Evolutionary conservation across 2,888 invertebrate genomes (phyloP).

Genomic region (Ernsta delagoae): DNA sequence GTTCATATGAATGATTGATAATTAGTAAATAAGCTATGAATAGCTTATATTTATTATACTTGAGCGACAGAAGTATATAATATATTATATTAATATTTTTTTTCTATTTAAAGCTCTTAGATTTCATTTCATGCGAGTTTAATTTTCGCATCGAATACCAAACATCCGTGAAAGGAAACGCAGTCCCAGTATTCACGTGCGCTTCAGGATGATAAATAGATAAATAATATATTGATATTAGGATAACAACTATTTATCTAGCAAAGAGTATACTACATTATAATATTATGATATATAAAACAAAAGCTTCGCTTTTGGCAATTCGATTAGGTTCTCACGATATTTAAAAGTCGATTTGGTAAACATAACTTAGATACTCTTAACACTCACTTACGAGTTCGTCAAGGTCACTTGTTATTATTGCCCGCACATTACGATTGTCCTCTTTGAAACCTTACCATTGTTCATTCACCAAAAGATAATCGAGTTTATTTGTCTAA

Average conservation of each 20-base stretch:
- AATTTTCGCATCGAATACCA: slow-evolving; percentile 73
- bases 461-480: slow-evolving; percentile 19
- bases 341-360: slow-evolving; percentile 50
- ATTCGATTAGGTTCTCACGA: slow-evolving; percentile 57
- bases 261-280: slow-evolving; percentile 70
- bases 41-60: slow-evolving; percentile 74
- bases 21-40: slow-evolving; percentile 75
- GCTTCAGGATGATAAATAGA: slow-evolving; percentile 51
- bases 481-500: slow-evolving; percentile 5
- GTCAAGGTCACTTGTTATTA: slow-evolving; percentile 75
- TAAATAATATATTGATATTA: slow-evolving; percentile 52
- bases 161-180: slow-evolving; percentile 49
- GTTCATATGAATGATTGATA: slow-evolving; percentile 68
- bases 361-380: slow-evolving; percentile 50
- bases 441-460: slow-evolving; percentile 14
- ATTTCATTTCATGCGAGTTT: slow-evolving; percentile 77
- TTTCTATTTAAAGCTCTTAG: slow-evolving; percentile 85
- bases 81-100: slow-evolving; percentile 74
- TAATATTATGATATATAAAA: slow-evolving; percentile 57
- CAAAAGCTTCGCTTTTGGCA: slow-evolving; percentile 80
- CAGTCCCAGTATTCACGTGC: slow-evolving; percentile 46
- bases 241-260: slow-evolving; percentile 71
- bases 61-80: slow-evolving; percentile 77
- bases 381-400: slow-evolving; percentile 69
- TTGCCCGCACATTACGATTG: slow-evolving; percentile 63